These are phyloP conservation scores for Sesamia nonagrioides DNA, from an alignment of 1,140 invertebrate species.

Conservation along the genomic window DNA sequence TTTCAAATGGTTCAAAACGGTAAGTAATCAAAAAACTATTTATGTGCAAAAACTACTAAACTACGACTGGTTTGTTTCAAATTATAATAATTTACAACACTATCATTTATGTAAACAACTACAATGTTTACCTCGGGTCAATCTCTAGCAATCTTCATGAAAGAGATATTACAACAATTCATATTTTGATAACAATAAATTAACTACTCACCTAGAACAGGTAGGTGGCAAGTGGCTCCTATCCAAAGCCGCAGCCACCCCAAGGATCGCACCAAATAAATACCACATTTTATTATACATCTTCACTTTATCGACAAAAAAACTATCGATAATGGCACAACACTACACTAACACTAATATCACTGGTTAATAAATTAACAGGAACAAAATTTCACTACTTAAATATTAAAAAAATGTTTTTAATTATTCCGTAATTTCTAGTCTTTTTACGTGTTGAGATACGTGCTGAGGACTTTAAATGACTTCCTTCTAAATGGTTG, in stretches of 20 bases:
- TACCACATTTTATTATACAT: constrained; percentile 60
- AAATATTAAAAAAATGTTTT: constrained; percentile 54
- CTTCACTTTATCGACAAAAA: constrained; percentile 56
- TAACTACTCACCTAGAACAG: constrained; percentile 77
- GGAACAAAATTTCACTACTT: constrained; percentile 67
- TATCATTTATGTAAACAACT: too few relatives aligned
- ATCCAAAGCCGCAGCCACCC: constrained; percentile 64
- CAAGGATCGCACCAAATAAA: constrained; percentile 60
- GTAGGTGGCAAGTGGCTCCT: constrained; percentile 73
- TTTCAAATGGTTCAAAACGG: too few relatives aligned
- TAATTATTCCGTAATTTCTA: constrained; percentile 43
- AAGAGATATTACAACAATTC: too few relatives aligned
- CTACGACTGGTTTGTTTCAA: too few relatives aligned
- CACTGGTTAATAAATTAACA: constrained; percentile 69
- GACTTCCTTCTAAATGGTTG: constrained; percentile 71
- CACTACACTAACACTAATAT: constrained; percentile 76
- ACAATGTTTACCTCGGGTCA: too few relatives aligned
- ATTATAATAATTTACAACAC: too few relatives aligned
- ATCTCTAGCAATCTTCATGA: too few relatives aligned
- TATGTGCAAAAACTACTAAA: too few relatives aligned
- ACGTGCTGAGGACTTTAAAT: constrained; percentile 73
- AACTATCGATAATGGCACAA: constrained; percentile 44
- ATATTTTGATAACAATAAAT: constrained; percentile 3
- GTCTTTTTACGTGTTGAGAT: constrained; percentile 74
- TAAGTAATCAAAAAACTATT: too few relatives aligned